These are phyloP conservation scores for Crocidura indochinensis DNA, from an alignment of 2,797 vertebrate genomes.

Conservation along the genomic window DNA sequence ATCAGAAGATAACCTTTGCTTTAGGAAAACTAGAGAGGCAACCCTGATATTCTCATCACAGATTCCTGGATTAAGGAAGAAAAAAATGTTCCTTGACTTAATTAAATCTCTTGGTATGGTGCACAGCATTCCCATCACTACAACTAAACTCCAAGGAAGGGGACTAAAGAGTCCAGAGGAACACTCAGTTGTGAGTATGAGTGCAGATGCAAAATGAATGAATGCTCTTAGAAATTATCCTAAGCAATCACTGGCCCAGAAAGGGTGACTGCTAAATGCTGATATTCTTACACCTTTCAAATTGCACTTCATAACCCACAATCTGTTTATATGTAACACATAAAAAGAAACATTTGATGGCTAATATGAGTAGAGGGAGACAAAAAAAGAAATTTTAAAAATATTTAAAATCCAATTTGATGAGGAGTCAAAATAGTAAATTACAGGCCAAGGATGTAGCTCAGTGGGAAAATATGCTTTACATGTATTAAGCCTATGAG, in stretches of 20 bases:
- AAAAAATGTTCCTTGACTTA: conserved; percentile 35
- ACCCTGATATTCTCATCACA: conserved; percentile 20
- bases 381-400: conserved; percentile 43
- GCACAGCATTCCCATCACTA: not conserved
- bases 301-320: conserved; percentile 17
- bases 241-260: conserved; percentile 13
- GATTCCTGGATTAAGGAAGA: conserved; percentile 45
- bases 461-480: too few species aligned
- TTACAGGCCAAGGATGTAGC: not conserved
- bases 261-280: not conserved
- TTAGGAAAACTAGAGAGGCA: conserved; percentile 49
- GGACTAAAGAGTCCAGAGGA: not conserved
- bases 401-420: conserved; percentile 39
- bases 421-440: conserved; percentile 59
- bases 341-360: conserved; percentile 50
- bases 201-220: conserved; percentile 28
- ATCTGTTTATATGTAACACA: conserved; percentile 59
- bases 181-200: not conserved
- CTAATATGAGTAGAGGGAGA: conserved; percentile 60
- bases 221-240: not conserved
- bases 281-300: conserved; percentile 34
- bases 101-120: conserved; percentile 54
- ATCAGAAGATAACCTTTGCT: conserved; percentile 23
- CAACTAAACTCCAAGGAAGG: not conserved
- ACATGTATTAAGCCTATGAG: too few species aligned